Conservation (phyloP, 2,888 invertebrate genomes). For the Eristalis tenax region DNA sequence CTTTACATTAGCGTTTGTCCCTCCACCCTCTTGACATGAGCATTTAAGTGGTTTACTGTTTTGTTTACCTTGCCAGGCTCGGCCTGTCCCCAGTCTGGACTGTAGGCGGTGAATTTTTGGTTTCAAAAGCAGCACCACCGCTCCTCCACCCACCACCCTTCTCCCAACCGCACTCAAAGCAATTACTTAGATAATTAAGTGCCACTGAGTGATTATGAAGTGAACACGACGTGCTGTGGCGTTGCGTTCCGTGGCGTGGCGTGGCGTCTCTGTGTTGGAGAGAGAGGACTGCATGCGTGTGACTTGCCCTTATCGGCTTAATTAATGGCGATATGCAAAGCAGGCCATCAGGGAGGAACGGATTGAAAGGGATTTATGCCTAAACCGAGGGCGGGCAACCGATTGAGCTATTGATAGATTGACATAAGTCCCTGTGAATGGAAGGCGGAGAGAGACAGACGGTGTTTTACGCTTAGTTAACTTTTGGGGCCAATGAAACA, state of each 20-base stretch:
- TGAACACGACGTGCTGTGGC: conserved; percentile 3
- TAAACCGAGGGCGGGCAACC: conserved; percentile 3
- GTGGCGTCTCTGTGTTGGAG: conserved; percentile 4
- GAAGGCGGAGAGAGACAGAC: neutral
- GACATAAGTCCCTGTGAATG: neutral
- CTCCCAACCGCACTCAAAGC: conserved; percentile 1
- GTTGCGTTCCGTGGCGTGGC: neutral
- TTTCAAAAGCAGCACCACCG: conserved; percentile 30
- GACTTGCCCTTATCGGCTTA: conserved; percentile 65
- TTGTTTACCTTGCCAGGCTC: conserved; percentile 44
- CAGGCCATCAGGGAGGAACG: conserved; percentile 7
- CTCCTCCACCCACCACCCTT: neutral
- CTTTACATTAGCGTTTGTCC: neutral
- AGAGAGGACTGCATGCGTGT: conserved; percentile 37
- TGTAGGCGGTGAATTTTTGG: conserved; percentile 22
- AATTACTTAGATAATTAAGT: conserved; percentile 70
- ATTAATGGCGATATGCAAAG: conserved; percentile 64
- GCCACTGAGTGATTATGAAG: conserved; percentile 68
- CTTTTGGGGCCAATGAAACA: neutral
- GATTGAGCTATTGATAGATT: conserved; percentile 27
- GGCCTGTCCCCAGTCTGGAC: conserved; percentile 6
- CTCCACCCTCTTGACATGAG: conserved; percentile 21
- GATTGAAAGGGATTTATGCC: conserved; percentile 35
- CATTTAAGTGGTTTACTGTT: conserved; percentile 60
- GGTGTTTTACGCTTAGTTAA: conserved; percentile 6